Evolutionary conservation across 1,140 invertebrate genomes (phyloP), one percentile per base, ranked within the genome.

Genomic region (Leptoteleia sp.): DNA sequence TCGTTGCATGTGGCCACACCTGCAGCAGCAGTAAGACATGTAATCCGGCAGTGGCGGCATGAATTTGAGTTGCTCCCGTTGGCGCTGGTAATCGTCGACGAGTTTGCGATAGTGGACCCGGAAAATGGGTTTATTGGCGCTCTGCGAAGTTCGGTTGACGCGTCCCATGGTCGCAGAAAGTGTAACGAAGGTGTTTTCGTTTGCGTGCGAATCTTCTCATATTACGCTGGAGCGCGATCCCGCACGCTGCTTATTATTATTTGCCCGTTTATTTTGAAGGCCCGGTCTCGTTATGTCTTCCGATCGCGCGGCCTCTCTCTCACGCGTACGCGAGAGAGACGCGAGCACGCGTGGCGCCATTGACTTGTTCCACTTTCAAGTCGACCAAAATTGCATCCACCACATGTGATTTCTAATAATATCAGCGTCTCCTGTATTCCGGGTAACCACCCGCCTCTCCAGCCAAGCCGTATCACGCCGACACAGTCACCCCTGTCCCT

Each of bases 11-110:
- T 92, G 92, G 37, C 92, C 92, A 73, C 92, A 93, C 77, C 91
- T 91, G 77, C 91, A 91, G 84, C 92, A 93, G 72, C 91, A 92
- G 83, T 93, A 93, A 31, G 92, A 92, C 84, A 92, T 88, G 82
- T 91, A 92, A 76, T 92, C 91, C 52, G 92, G 91, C 22, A 92
- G 82, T 4, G 88, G 83, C 47, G 90, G 85, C 73, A 91, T 88
- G 48, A 87, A 84, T 82, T 84, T 83, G 42, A 87, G 72, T 73
- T 88, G 85, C 73, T 90, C 83, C 80, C 89, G 84, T 62, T 86
- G 80, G 65, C 87, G 79, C 54, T 86, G 77, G 77, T 89, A 90
- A 47, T 93, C 92, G 82, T 93, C 91, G 38, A 91, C 87, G 54
- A 92, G 87, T 79, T 92, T 92, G 57, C 90, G 89, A 85, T 93